Conservation (phyloP, 1,140 invertebrate species). For the Hylaeus volcanicus region DNA sequence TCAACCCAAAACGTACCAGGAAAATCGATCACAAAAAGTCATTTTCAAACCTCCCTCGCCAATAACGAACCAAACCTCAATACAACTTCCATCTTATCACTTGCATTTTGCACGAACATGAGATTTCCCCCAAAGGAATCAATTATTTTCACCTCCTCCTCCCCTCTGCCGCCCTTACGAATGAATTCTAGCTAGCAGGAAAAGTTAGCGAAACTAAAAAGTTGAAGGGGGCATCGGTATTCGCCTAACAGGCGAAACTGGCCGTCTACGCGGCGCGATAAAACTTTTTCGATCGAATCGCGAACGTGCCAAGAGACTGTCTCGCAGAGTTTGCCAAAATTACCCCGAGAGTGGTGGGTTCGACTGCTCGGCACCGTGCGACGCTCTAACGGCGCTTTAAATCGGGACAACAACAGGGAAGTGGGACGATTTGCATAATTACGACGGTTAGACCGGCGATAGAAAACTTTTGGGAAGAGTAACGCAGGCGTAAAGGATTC, state of each 20-base stretch:
- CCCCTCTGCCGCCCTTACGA: no score
- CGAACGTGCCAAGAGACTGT: slow-evolving; percentile 18
- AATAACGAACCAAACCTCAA: no score
- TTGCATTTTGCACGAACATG: no score
- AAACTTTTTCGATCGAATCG: slow-evolving; percentile 27
- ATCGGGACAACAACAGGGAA: not conserved
- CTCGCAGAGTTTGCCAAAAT: not conserved
- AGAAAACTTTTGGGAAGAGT: not conserved
- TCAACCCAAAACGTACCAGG: no score
- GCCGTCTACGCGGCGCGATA: not conserved
- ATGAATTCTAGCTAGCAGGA: no score
- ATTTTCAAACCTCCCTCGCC: no score
- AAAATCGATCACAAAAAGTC: no score
- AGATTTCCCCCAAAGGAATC: no score
- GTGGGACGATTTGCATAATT: slow-evolving; percentile 22
- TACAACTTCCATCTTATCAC: no score
- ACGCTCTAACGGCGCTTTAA: not conserved
- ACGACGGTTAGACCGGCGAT: slow-evolving; percentile 14
- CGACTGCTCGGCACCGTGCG: not conserved
- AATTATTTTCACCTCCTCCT: no score
- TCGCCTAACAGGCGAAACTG: not conserved
- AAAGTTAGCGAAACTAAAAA: no score
- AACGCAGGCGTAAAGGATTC: not conserved
- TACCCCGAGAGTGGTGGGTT: not conserved
- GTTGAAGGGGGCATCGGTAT: not conserved